Evolutionary conservation across 2,888 invertebrate species (phyloP).

Genomic region (Mamestra brassicae): DNA sequence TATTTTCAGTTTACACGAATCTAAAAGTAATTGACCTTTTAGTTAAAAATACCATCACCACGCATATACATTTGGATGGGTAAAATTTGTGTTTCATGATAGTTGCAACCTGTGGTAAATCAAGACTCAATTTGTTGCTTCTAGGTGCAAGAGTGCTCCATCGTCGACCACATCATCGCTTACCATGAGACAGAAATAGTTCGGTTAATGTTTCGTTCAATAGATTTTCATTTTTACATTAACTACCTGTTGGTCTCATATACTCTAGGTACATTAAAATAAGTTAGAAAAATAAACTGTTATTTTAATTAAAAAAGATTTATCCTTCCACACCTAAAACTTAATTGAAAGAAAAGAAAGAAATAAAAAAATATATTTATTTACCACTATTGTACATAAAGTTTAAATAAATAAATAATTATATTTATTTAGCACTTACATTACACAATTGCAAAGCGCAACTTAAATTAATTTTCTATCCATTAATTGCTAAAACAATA

Average conservation of each 20-base stretch:
- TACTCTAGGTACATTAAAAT: neutral
- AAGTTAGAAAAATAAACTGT: neutral
- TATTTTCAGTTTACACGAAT: neutral
- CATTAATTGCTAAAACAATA: neutral
- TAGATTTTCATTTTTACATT: no score
- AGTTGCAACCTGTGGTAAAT: no score
- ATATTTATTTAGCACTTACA: no score
- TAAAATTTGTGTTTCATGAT: neutral
- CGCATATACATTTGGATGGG: neutral
- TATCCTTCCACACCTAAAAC: slow-evolving; percentile 1
- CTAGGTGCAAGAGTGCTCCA: neutral
- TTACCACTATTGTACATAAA: no score
- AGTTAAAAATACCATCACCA: neutral
- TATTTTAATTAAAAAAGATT: neutral
- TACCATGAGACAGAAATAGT: neutral
- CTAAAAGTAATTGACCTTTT: neutral
- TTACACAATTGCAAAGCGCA: no score
- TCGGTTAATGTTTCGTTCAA: no score
- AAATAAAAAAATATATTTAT: no score
- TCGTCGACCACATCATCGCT: neutral
- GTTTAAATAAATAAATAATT: no score
- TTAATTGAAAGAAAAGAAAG: neutral
- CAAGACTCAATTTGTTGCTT: no score
- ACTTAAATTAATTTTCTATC: neutral
- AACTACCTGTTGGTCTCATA: no score